A percentile compares a stretch with the other conserved stretches of the same genome.
phyloP scores from a whole-genome alignment of 2,113 vertebrate species.

The Sphyrna mokarran region DNA sequence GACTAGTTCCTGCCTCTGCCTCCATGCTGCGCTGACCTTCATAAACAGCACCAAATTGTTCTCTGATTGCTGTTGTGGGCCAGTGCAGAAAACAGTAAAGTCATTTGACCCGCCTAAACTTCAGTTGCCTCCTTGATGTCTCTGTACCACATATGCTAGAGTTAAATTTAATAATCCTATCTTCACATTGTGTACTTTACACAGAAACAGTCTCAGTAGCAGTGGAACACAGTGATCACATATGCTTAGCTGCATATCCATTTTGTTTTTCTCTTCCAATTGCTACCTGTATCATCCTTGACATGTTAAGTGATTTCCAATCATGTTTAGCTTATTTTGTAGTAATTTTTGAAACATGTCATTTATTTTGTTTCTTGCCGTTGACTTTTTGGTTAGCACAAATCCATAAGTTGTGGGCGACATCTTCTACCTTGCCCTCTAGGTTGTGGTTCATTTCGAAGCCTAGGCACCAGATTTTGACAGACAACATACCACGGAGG shows the following conservation, averaged over 20 bases:
- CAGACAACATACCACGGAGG: no score
- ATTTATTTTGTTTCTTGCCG: neutral
- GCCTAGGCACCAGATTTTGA: no score
- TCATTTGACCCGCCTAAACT: neutral
- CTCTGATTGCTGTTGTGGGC: neutral
- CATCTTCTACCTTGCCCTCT: no score
- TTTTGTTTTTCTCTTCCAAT: neutral
- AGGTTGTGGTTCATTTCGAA: no score
- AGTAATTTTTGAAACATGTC: neutral
- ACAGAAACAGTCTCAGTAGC: neutral
- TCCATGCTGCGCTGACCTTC: no score
- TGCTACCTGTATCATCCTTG: no score
- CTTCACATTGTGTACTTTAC: neutral
- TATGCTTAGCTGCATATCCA: neutral
- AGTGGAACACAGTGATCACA: neutral
- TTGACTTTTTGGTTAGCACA: no score
- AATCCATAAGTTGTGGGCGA: no score
- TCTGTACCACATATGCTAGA: neutral
- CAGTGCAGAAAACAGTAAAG: neutral
- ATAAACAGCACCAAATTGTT: neutral
- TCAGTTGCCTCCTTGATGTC: neutral
- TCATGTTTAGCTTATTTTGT: neutral
- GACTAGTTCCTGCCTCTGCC: no score
- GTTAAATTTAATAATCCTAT: neutral
- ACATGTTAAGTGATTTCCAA: neutral